A percentile compares a stretch with the other conserved stretches of the same genome.
Conservation (phyloP, 2,888 invertebrate genomes). For the Cosmopolites sordidus region DNA sequence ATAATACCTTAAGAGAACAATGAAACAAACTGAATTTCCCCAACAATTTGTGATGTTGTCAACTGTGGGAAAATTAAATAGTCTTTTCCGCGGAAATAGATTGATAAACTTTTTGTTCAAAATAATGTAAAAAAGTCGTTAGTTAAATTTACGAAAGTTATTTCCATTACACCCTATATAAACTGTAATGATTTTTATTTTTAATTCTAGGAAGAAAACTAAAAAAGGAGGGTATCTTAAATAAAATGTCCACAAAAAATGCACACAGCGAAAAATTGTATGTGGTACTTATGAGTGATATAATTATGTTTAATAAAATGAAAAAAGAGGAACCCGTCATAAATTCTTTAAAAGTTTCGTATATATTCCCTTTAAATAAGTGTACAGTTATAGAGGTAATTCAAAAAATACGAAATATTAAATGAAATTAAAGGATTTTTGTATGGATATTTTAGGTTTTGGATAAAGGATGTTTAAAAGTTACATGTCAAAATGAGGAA, state of each 20-base stretch:
- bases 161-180: too few species aligned
- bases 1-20: too few species aligned
- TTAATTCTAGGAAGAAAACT: slow-evolving; percentile 62
- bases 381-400: slow-evolving; percentile 57
- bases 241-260: slow-evolving; percentile 38
- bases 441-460: slow-evolving; percentile 39
- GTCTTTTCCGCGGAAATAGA: too few species aligned
- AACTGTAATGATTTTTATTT: too few species aligned
- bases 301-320: slow-evolving; percentile 69
- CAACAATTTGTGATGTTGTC: too few species aligned
- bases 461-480: slow-evolving; percentile 57
- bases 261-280: slow-evolving; percentile 54
- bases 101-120: too few species aligned
- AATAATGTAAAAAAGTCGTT: too few species aligned
- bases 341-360: slow-evolving; percentile 60
- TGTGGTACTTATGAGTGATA: slow-evolving; percentile 68
- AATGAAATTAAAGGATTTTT: too few species aligned
- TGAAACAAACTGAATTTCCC: too few species aligned
- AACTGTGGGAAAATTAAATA: too few species aligned
- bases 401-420: slow-evolving; percentile 32
- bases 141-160: too few species aligned
- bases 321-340: slow-evolving; percentile 54
- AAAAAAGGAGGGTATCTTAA: slow-evolving; percentile 62
- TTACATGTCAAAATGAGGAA: slow-evolving; percentile 57
- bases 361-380: slow-evolving; percentile 66